Conservation (phyloP, 2,797 vertebrate species). For the Urocyon cinereoargenteus region DNA sequence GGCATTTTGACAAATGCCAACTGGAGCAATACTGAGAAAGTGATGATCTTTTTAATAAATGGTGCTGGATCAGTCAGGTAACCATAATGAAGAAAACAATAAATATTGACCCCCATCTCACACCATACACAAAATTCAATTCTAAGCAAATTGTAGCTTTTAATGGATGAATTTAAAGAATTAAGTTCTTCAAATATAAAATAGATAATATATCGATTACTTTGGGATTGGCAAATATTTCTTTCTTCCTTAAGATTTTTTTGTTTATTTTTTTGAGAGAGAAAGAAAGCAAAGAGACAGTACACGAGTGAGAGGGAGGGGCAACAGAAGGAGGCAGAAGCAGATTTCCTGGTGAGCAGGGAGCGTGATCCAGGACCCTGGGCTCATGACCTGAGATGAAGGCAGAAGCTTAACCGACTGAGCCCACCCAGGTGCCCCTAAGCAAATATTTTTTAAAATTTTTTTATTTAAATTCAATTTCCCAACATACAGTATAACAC, state of each 20-base stretch:
- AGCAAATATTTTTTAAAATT: not conserved
- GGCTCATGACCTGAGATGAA: not conserved
- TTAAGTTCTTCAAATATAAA: not conserved
- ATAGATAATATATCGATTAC: not conserved
- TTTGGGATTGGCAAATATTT: not conserved
- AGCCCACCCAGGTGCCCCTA: not conserved
- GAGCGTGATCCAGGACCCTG: fast-evolving
- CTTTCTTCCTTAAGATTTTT: not conserved
- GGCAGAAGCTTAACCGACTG: not conserved
- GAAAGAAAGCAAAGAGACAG: not conserved
- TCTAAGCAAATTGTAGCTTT: not conserved
- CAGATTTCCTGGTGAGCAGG: too few relatives aligned
- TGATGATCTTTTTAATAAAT: slow-evolving; percentile 14
- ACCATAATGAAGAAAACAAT: not conserved
- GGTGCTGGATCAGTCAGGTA: not conserved
- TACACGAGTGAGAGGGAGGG: not conserved
- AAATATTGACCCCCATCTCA: not conserved
- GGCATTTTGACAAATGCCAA: not conserved
- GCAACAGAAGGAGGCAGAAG: too few relatives aligned
- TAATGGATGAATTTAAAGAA: not conserved
- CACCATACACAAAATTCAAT: not conserved
- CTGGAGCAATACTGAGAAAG: not conserved
- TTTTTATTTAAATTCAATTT: too few relatives aligned
- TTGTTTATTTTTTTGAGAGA: not conserved
- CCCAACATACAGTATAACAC: too few relatives aligned